Base-by-base conservation (phyloP, 2,797 vertebrate species). In the Megaceryle alcyon region DNA sequence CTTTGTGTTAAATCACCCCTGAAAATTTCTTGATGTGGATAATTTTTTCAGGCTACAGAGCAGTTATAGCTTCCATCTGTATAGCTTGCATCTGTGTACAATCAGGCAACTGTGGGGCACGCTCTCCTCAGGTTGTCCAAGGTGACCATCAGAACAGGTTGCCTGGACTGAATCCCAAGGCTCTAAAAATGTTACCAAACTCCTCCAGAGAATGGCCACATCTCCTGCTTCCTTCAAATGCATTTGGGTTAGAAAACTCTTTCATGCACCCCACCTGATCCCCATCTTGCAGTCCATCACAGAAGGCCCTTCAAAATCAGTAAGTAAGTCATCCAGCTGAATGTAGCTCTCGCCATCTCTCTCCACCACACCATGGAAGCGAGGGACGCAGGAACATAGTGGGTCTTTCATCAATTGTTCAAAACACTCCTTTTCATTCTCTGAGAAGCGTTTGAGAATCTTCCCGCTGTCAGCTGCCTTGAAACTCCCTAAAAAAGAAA, bases 251-350 rank as follows among this genome's bases (percentile, higher is more conserved):
- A 84, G 43, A 86, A 88, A 89, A 43, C 22, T 64, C 28, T 51
- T 93, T 64, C 53, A 29, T 53, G 41, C 56, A 51, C 68, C 97
- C 75, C 96, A 99, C 99, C 99, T 99, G 96, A 99, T 97, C 23
- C 99, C 99, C 99, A 99, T 99, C 97, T 99, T 99, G 98, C 99
- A 99, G 98, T 99, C 99, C 97, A 99, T 99, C 90, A 99, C 99
- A 48, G 98, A 99, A 31, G 99, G 99, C 35, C 98, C 98, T 65
- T 99, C 98, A 94, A 99, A 99, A 94, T 97, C 98, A 20, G 97
- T 98, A 44, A 99, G 98, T 96, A 99, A 98, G 98, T 99, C 99
- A 60, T 98, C 99, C 98, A 99, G 97, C 85, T 98, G 99, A 66
- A 99, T 98, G 97, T 99, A 99, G 93, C 97, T 98, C 96, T 99